Base-by-base conservation (phyloP, 2,888 invertebrate genomes). In the Glomeris marginata region DNA sequence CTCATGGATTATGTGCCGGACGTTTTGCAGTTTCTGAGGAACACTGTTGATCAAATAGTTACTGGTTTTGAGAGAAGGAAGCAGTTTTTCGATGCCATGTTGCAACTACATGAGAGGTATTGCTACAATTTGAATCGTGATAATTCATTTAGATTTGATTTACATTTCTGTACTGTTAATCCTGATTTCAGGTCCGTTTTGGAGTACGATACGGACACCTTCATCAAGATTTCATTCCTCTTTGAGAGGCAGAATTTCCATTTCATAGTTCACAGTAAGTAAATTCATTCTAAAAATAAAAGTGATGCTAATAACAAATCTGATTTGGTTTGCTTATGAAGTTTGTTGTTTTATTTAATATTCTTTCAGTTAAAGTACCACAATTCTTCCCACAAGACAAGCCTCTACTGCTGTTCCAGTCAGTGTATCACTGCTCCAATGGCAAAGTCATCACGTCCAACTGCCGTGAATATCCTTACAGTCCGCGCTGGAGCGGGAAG, bases 201-300 rank as follows among this genome's bases (percentile, higher is more conserved):
- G 21, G 74, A 75, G 58, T 74, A 71, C 61, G 74, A 75, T 61
- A 62, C 64, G 45, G 62, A 66, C 35, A 59, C 59, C 5, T 73
- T 69, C 58, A 61, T 60, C 15, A 68, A 66, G 54, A 73, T 76
- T 16, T 71, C 73, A 16, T 74, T 80, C 58, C 62, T 80, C 22
- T 74, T 77, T 63, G 74, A 77, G 64, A 72, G 74, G 64, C 73
- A 76, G 58, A 73, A 74, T 61, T 77, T 77, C 61, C 74, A 75
- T 62, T 78, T 76, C 68, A 69, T 80, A 44, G 65, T 80, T 22
- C 71, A 72, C 55, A 72, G 66, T 66, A 58, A 57, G 62, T 60
- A 44, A 20, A 40, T 28, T n/a, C 21, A 8, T 34, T 10, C 13
- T 45, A 28, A 33, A 13, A n/a, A 34, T 33, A 16, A 45, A 45